Conservation (phyloP, 1,140 invertebrate species). For the Lucilia cuprina region DNA sequence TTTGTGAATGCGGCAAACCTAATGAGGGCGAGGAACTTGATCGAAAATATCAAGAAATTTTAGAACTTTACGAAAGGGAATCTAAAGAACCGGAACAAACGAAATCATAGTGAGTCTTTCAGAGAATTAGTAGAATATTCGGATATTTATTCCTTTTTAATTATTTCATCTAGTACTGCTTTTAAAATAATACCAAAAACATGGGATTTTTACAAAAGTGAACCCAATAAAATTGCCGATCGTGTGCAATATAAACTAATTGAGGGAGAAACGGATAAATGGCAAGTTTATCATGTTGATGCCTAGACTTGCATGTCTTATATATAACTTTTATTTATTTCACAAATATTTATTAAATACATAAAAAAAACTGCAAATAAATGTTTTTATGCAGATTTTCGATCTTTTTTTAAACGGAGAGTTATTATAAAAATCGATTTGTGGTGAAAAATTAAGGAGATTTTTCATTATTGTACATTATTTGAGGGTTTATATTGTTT, state of each 20-base stretch:
- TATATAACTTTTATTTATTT: no score
- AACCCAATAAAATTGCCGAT: constrained; percentile 48
- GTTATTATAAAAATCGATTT: no score
- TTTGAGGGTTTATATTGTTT: no score
- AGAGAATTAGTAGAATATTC: no score
- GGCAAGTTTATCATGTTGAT: constrained; percentile 28
- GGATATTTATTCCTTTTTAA: no score
- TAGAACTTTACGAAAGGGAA: constrained; percentile 39
- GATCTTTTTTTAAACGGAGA: no score
- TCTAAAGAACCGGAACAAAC: constrained; percentile 43
- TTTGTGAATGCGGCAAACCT: constrained; percentile 54
- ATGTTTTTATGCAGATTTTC: no score
- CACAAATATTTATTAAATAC: no score
- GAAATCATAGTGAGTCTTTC: constrained; percentile 46
- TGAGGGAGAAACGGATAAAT: neutral
- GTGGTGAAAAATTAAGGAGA: no score
- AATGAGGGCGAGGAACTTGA: constrained; percentile 44
- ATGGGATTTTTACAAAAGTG: constrained; percentile 54
- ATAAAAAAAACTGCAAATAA: no score
- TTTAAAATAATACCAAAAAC: constrained; percentile 49
- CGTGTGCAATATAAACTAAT: constrained; percentile 50
- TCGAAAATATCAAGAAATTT: constrained; percentile 45
- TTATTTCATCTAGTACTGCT: constrained; percentile 45
- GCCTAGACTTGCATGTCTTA: neutral
- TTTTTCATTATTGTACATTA: no score